Evolutionary conservation across 2,888 invertebrate species (phyloP), one percentile per base, ranked within the genome.

Genomic region (Chrysolina haemoptera): DNA sequence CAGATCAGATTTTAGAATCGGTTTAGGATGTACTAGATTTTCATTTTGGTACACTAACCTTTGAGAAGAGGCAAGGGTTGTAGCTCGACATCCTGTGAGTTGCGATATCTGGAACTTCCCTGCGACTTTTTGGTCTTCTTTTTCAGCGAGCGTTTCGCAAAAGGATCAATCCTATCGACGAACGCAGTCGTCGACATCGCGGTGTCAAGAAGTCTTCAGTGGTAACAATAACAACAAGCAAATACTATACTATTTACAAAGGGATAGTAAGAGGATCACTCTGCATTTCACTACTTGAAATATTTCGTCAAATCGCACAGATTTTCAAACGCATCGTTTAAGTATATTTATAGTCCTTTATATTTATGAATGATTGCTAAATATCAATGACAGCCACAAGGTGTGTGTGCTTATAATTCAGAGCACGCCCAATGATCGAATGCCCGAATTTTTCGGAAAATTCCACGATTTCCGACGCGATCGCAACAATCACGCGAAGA

Each of bases 141-240:
- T 91, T 98, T 97, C 86, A 98, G 90, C 86, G 98, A 98, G 89
- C 98, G 94, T 92, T 98, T 99, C 85, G 97, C 96, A 91, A 99
- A 99, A 87, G 99, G 99, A 92, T 99, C 99, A 91, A 99, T 98
- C 90, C 98, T 96, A 93, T 99, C 98, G 91, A 98, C 98, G 92
- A 98, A 96, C 89, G 96, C 93, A 89, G 96, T 94, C 91, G 93
- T 94, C 91, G 95, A 93, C 93, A 92, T 92, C 88, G 90, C 90
- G 89, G 78, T 89, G 89, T 88, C 88, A 77, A 79, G 78, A 79
- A 78, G 78, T 75, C 73, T 78, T 74, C 75, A 69, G 73, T 46
- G 69, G 62, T 50, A 66, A 70, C 74, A 72, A 77, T 68, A 79
- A 76, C 76, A 79, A 79, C 71, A 74, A 79, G 70, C 78, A 79